phyloP scores from a whole-genome alignment of 53 echinoderm and acorn worm species.

The Actinopyga echinites region DNA sequence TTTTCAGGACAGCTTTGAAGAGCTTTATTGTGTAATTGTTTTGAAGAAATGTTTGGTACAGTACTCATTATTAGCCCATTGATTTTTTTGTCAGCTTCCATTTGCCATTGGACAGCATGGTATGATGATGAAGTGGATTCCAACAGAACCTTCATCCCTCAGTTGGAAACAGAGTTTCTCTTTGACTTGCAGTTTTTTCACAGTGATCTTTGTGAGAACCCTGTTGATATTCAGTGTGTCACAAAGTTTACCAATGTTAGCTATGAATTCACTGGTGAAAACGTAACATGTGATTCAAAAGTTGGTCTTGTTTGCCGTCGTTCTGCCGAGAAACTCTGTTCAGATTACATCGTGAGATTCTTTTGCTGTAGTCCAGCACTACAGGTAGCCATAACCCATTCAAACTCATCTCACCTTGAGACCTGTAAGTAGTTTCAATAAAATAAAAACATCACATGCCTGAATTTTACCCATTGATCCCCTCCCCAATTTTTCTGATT shows the following conservation, averaged over 20 bases:
- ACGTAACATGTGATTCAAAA: not conserved
- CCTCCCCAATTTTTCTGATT: too few relatives aligned
- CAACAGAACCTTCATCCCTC: not conserved
- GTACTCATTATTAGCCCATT: too few relatives aligned
- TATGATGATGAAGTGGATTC: conserved; percentile 12
- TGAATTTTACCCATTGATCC: too few relatives aligned
- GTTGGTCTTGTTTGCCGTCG: not conserved
- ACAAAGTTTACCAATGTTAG: conserved; percentile 13
- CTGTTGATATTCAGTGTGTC: conserved; percentile 12
- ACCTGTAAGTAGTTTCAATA: too few relatives aligned
- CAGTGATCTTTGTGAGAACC: not conserved
- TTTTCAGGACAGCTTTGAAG: too few relatives aligned
- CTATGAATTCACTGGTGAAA: conserved; percentile 3
- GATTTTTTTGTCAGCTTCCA: conserved; percentile 5
- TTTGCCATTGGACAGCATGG: conserved; percentile 7
- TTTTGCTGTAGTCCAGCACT: not conserved
- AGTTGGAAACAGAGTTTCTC: not conserved
- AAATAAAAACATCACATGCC: too few relatives aligned
- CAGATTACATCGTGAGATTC: conserved; percentile 18
- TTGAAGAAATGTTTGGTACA: too few relatives aligned
- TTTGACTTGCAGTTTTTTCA: not conserved
- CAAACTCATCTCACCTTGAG: too few relatives aligned
- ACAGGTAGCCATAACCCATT: not conserved
- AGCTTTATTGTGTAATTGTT: too few relatives aligned
- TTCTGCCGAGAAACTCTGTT: not conserved